These are phyloP conservation scores for Orientallactaga bullata DNA, from an alignment of 2,113 vertebrate species.

Conservation along the genomic window DNA sequence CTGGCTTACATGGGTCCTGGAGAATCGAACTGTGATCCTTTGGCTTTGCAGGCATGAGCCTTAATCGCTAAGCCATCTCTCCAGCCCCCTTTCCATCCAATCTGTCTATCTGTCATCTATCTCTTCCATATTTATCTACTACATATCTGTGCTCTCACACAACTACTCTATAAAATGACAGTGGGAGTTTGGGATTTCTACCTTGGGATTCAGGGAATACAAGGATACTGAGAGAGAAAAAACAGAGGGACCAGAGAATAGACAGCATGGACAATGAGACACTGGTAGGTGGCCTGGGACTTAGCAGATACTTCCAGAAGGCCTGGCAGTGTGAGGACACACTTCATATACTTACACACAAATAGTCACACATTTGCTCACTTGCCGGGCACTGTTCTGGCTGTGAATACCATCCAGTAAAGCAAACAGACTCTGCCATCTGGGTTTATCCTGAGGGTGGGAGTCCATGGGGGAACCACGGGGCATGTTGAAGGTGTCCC, in stretches of 20 bases:
- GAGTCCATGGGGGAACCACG: neutral
- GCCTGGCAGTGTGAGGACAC: rapidly evolving
- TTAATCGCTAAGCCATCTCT: too few relatives aligned
- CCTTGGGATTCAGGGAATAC: neutral
- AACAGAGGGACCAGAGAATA: neutral
- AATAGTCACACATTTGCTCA: neutral
- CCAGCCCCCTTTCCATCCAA: too few relatives aligned
- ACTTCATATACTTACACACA: neutral
- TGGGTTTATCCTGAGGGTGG: neutral
- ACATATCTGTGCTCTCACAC: neutral
- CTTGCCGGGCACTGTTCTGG: neutral
- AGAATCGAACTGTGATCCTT: too few relatives aligned
- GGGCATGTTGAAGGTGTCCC: neutral
- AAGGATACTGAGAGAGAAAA: neutral
- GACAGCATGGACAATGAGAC: neutral
- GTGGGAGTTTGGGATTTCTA: neutral
- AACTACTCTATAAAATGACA: neutral
- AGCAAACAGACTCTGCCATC: neutral
- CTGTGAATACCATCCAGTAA: neutral
- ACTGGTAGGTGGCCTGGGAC: neutral
- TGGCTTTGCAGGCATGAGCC: too few relatives aligned
- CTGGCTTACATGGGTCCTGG: too few relatives aligned
- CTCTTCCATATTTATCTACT: neutral
- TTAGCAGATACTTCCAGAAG: neutral
- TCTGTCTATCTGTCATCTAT: neutral